Percentiles rank a stretch among this genome's conserved stretches.
phyloP scores from a whole-genome alignment of 2,888 invertebrate genomes.

The Pyralis farinalis region DNA sequence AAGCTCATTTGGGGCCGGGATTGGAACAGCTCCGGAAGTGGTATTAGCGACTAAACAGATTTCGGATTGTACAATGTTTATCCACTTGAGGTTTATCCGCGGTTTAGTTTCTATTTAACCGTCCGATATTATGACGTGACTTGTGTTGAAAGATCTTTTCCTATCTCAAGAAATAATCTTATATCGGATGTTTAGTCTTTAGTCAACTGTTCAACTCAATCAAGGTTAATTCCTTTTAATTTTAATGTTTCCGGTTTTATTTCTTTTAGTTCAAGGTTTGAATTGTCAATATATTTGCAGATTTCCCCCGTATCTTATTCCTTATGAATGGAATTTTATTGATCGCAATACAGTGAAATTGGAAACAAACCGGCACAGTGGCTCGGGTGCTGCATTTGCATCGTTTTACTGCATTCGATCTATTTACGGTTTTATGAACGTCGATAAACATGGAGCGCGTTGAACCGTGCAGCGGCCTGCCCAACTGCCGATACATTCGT shows the following conservation, averaged over 20 bases:
- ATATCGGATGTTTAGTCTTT: too few species aligned
- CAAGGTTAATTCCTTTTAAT: not conserved
- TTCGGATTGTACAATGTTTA: slow-evolving; percentile 23
- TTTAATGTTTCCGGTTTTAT: too few species aligned
- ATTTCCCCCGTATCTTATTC: slow-evolving; percentile 11
- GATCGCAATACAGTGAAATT: slow-evolving; percentile 64
- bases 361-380: slow-evolving; percentile 47
- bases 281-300: not conserved
- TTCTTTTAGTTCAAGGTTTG: not conserved
- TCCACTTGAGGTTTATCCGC: slow-evolving; percentile 6
- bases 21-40: slow-evolving; percentile 38
- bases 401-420: slow-evolving; percentile 72
- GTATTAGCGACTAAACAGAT: slow-evolving; percentile 29
- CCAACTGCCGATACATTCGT: slow-evolving; percentile 27
- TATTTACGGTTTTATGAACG: slow-evolving; percentile 72
- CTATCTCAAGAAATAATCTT: too few species aligned
- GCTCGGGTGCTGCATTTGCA: slow-evolving; percentile 32
- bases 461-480: slow-evolving; percentile 39
- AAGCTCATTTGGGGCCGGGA: slow-evolving; percentile 55
- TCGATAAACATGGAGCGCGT: slow-evolving; percentile 57
- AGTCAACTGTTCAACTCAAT: too few species aligned
- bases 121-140: slow-evolving; percentile 1
- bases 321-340: slow-evolving; percentile 51
- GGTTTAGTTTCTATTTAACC: slow-evolving; percentile 1
- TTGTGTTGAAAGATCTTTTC: too few species aligned